These are phyloP conservation scores for Gila orcuttii DNA, from an alignment of 2,113 vertebrate genomes.

Conservation along the genomic window DNA sequence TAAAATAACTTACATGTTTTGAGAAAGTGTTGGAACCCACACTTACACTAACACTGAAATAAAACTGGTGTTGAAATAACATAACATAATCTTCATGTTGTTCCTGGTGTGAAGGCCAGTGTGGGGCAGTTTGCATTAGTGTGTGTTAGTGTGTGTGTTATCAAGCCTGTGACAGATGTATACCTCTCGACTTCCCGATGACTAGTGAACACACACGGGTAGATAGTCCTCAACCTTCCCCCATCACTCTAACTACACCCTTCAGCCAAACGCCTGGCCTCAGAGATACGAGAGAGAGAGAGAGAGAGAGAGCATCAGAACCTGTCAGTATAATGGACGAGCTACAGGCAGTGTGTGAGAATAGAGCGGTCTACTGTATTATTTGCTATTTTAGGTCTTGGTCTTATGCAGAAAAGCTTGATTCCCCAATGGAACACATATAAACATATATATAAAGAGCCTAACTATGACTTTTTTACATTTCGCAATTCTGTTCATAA, in stretches of 20 bases:
- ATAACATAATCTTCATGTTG: too few species aligned
- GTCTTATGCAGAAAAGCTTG: background rate
- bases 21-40: too few species aligned
- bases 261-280: conserved; percentile 73
- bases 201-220: conserved; percentile 70
- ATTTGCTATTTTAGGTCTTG: background rate
- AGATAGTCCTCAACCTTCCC: conserved; percentile 52
- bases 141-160: conserved; percentile 68
- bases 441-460: too few species aligned
- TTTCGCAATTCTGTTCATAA: too few species aligned
- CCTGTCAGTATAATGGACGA: conserved; percentile 25
- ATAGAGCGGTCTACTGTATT: background rate
- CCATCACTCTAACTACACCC: conserved; percentile 61
- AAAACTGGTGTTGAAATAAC: too few species aligned
- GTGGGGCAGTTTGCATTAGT: background rate
- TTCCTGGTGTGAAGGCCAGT: background rate
- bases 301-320: background rate
- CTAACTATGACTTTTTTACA: too few species aligned
- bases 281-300: conserved; percentile 70
- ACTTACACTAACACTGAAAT: too few species aligned
- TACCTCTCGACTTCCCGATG: conserved; percentile 72
- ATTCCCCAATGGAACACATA: too few species aligned
- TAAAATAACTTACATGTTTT: too few species aligned
- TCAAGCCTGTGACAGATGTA: conserved; percentile 75
- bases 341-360: conserved; percentile 45